A percentile compares a stretch with the other conserved stretches of the same genome.
Evolutionary conservation across 92 coral and sea anemone genomes (phyloP).

Genomic region (Muricea muricata): DNA sequence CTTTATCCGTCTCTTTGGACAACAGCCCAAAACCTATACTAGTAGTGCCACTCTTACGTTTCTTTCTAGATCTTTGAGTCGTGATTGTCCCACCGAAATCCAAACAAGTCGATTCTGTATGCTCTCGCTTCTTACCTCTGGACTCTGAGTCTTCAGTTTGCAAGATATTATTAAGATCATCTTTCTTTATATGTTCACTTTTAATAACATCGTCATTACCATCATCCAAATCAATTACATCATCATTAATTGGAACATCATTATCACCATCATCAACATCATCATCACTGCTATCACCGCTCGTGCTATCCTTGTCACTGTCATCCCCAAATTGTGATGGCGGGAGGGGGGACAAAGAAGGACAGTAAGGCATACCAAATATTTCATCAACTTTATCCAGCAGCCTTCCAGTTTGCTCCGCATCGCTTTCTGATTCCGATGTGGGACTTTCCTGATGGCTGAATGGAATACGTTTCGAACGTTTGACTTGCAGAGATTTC

Average conservation of each 20-base stretch:
- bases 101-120: background rate
- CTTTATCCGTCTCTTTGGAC: background rate
- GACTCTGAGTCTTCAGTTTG: background rate
- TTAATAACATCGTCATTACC: background rate
- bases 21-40: background rate
- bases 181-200: background rate
- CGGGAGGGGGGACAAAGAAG: conserved; percentile 62
- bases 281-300: background rate
- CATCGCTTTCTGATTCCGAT: conserved; percentile 30
- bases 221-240: background rate
- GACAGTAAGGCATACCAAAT: conserved; percentile 21
- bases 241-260: background rate
- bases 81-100: background rate
- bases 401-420: background rate
- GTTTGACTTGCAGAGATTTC: conserved; percentile 21
- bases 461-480: background rate
- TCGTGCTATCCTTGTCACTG: background rate
- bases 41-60: background rate
- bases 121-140: background rate
- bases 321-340: conserved; percentile 53
- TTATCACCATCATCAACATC: background rate
- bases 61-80: conserved; percentile 4
- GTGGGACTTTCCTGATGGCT: background rate
- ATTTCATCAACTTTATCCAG: background rate
- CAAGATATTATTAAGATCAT: background rate